phyloP scores from a whole-genome alignment of 2,113 vertebrate genomes.

The Mellivora capensis region DNA sequence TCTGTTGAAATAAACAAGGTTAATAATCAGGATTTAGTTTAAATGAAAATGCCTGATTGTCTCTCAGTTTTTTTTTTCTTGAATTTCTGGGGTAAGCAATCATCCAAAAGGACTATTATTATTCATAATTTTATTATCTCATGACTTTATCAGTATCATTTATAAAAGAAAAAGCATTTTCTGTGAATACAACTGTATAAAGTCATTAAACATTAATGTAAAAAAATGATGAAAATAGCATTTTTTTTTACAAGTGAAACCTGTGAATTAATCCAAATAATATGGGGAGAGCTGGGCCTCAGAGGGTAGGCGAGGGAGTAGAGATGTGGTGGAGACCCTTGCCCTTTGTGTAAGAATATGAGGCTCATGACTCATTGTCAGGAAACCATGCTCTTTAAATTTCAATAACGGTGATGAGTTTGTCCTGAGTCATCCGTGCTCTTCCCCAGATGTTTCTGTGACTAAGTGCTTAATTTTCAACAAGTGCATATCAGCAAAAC shows the following conservation, averaged over 20 bases:
- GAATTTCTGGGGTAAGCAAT: constrained; percentile 1
- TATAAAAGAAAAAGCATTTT: background rate
- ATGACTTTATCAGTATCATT: background rate
- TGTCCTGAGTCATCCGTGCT: constrained; percentile 57
- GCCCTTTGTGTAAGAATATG: background rate
- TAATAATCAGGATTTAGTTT: constrained; percentile 28
- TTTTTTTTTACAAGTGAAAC: background rate
- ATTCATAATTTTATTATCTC: background rate
- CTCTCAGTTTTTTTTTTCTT: background rate
- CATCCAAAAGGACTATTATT: background rate
- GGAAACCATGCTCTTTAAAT: constrained; percentile 47
- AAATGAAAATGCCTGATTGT: background rate
- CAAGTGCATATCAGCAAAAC: constrained; percentile 46
- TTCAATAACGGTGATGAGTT: constrained; percentile 47
- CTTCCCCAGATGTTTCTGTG: constrained; percentile 67
- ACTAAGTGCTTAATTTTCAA: constrained; percentile 61
- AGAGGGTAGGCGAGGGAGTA: background rate
- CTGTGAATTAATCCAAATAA: background rate
- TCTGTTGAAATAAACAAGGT: background rate
- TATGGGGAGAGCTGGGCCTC: background rate
- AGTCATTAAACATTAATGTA: constrained; percentile 4
- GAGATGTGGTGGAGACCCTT: background rate
- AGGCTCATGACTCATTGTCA: constrained; percentile 30
- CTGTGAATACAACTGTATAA: background rate
- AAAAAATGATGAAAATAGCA: background rate